Evolutionary conservation across 2,797 vertebrate genomes (phyloP), one percentile per base, ranked within the genome.

Genomic region (Nyctibius grandis): DNA sequence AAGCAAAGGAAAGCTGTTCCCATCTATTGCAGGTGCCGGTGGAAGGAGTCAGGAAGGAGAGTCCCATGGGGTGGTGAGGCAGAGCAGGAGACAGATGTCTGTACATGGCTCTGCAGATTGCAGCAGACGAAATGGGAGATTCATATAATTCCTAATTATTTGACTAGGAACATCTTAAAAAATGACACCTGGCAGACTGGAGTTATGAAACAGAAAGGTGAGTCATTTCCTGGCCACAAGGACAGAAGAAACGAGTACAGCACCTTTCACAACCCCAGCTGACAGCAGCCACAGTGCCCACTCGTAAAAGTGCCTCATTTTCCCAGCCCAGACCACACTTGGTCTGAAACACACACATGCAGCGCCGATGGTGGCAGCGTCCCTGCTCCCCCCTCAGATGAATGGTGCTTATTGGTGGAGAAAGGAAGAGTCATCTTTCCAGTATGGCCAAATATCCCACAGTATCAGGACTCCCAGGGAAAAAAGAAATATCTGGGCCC

Each of bases 171-270:
- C 23, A 28, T 38, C 40, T 87, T 63, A 56, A 69, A 69, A 90
- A 91, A 67, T 13, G 2, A 34, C 6, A 18, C 48, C 54, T 85
- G 61, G 33, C 40, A 76, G 54, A 53, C 33, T 38, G 31, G 51
- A 72, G n/a, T 76, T 85, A 76, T 36, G 74, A 82, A 94, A 85
- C n/a, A 81, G 74, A 87, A 93, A 88, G 34, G 57, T 75, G 80
- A 93, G 29, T 89, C 9, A 73, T 85, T 93, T 88, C 73, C 93
- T 82, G 59, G 36, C 50, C 72, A 29, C 44, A 50, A 54, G 61
- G 70, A 76, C 20, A 81, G 69, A 38, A 69, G 47, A 68, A 81
- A 36, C 0, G 9, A 90, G 33, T 14, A 19, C 0, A 6, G 7
- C 42, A 36, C 9, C 78, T 88, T 78, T 73, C 83, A 50, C 23